Evolutionary conservation across 2,113 vertebrate genomes (phyloP), one percentile per base, ranked within the genome.

Genomic region (Labeo catla): DNA sequence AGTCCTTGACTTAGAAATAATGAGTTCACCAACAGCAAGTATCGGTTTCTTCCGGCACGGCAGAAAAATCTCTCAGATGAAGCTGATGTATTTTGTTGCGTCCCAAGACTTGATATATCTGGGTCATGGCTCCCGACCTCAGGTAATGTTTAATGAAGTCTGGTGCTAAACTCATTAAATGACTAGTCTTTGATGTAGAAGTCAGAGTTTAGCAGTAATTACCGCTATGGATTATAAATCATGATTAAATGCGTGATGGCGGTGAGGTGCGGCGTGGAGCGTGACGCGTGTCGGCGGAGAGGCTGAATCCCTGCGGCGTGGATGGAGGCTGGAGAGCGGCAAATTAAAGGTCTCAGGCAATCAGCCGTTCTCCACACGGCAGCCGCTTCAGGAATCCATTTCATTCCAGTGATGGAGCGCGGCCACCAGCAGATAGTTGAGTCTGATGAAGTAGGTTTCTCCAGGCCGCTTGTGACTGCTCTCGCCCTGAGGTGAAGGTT

Each of bases 261-360:
- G 65, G 9, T 16, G 68, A 9, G 68, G 68, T 74, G 50, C 9
- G 82, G 50, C 2, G n/a, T 6, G 45, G 66, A 8, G 19, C 6
- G 6, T 74, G 39, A 80, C 21, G 11, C 6, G 15, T 13, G 4
- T 65, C 21, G 57, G 57, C 8, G 3, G 21, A n/a, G 57, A 61
- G 8, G 36, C 13, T 79, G 85, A 87, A 68, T 87, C 54, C 86
- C 92, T 86, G 86, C 52, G 50, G 83, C 59, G 4, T 23, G 81
- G 61, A 77, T 76, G 28, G 8, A 81, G 72, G 88, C 86, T 89
- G 89, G 84, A 68, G 79, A 91, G 88, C 77, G 87, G 89, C 87
- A 92, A 92, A 93, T 92, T 93, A 89, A 92, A 90, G 89, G 89
- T 87, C 89, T 87, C 88, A 91, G 91, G 91, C 91, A 91, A 93